Percentiles rank a stretch among this genome's conserved stretches.
These are phyloP conservation scores for Pseudococcus jackbeardsleyi DNA, from an alignment of 2,888 invertebrate genomes.

Conservation along the genomic window DNA sequence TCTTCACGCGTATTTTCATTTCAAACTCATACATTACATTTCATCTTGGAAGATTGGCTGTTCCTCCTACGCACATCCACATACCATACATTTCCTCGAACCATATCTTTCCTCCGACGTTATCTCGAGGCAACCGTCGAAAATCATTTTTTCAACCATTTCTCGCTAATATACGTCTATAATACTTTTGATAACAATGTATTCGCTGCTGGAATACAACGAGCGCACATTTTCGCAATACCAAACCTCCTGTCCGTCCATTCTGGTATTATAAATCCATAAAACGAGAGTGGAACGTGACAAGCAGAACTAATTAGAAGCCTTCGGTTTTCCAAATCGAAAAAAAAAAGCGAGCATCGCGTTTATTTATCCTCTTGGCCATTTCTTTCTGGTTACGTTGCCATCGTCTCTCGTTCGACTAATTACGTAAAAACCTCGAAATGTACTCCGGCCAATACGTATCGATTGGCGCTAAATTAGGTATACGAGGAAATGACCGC, in stretches of 20 bases:
- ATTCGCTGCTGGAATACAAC: not conserved
- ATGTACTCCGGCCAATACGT: constrained; percentile 15
- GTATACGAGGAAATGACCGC: constrained; percentile 43
- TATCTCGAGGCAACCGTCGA: not conserved
- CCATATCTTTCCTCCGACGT: not conserved
- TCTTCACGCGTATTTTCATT: constrained; percentile 9
- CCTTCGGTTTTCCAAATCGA: constrained; percentile 39
- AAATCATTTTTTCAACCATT: not conserved
- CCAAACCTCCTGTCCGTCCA: not conserved
- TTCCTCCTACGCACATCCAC: not conserved
- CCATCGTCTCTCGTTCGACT: not conserved
- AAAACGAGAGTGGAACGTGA: constrained; percentile 21
- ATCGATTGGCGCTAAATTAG: constrained; percentile 53
- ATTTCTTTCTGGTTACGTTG: not conserved
- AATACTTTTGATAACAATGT: not conserved
- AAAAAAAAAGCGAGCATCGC: not conserved
- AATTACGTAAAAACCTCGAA: constrained; percentile 38
- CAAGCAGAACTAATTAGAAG: constrained; percentile 32
- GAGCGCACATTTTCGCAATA: not conserved
- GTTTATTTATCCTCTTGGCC: constrained; percentile 1
- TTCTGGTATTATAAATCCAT: constrained; percentile 34
- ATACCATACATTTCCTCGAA: not conserved
- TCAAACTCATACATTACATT: not conserved
- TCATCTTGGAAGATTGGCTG: constrained; percentile 1
- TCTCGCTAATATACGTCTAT: not conserved